Base-by-base conservation (phyloP, 2,797 vertebrate species). In the Mus spretus region DNA sequence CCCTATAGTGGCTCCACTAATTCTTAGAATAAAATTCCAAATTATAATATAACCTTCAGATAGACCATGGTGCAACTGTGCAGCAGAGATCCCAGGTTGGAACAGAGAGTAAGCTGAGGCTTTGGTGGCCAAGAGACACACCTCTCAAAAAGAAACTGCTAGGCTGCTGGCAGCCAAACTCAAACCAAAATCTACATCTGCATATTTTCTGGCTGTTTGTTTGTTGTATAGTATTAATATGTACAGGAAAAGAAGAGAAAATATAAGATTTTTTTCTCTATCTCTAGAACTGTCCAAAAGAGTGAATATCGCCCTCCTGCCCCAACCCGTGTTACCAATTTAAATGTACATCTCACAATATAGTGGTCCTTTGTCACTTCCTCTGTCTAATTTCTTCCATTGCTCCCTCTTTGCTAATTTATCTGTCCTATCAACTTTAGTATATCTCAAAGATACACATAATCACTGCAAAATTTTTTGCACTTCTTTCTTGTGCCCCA, bases 11-110 rank as follows among this genome's bases (percentile, higher is more conserved):
- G 0, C 40, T 75, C 65, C 34, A 14, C 47, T 83, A 10, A 83
- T 53, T 83, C 31, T 84, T 67, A 70, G n/a, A 94, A 82, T 79
- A 67, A 91, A 95, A 91, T 20, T 28, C 7, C 28, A 89, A 96
- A 89, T 67, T 63, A 79, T 82, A 20, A 77, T 53, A 63, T 87
- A 37, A 34, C 44, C 50, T 85, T 83, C 85, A 86, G 17, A 63
- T 7, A 15, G 40, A 44, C 77, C 9, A 2, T 63, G 44, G 20
- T 44, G 17, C 34, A 50, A 77, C 12, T 11, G 15, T 59, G 55
- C 34, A 61, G 28, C 40, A 89, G 55, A 78, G 55, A 47, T 24
- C 37, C 20, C 28, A 63, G 14, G 55, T 34, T 61, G 59, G 15
- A 13, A n/a, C 13, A 50, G 31, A 79, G n/a, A 77, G 22, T 12